Conservation (phyloP, 2,113 vertebrate genomes). For the Syngnathus floridae region DNA sequence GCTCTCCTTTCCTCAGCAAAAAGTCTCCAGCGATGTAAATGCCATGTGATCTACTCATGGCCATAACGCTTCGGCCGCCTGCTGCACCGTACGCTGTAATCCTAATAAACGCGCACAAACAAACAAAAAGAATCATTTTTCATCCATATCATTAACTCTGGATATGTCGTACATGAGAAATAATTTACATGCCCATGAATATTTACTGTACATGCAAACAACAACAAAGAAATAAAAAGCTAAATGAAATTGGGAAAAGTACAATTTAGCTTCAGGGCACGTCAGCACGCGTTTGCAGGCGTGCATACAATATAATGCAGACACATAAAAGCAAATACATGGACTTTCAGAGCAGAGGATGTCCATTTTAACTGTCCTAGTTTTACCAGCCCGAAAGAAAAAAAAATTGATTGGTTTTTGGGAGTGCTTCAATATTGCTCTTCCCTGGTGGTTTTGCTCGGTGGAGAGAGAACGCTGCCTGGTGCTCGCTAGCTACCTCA, state of each 20-base stretch:
- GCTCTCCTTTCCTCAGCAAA: slow-evolving; percentile 80
- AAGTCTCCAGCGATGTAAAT: slow-evolving; percentile 87
- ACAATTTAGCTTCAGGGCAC: slow-evolving; percentile 10
- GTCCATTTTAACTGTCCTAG: slow-evolving; percentile 29
- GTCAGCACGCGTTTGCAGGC: neutral
- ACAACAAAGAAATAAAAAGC: neutral
- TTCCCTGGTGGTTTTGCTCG: slow-evolving; percentile 34
- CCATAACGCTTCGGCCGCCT: slow-evolving; percentile 88
- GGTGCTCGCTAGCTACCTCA: slow-evolving; percentile 50
- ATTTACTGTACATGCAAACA: neutral
- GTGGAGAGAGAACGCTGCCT: slow-evolving; percentile 23
- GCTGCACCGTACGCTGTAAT: slow-evolving; percentile 90
- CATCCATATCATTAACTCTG: neutral
- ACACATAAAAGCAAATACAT: slow-evolving; percentile 11
- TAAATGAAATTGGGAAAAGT: slow-evolving; percentile 14
- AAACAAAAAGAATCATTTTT: neutral
- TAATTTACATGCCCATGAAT: neutral
- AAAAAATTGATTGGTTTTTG: slow-evolving; percentile 43
- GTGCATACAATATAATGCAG: neutral
- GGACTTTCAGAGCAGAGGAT: slow-evolving; percentile 16
- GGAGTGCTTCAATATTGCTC: slow-evolving; percentile 42
- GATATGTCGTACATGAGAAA: neutral
- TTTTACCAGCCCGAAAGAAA: slow-evolving; percentile 31
- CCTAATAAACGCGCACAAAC: slow-evolving; percentile 56
- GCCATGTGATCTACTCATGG: slow-evolving; percentile 81